These are phyloP conservation scores for Scaptomyza flava DNA, from an alignment of 2,888 invertebrate genomes.

Conservation along the genomic window DNA sequence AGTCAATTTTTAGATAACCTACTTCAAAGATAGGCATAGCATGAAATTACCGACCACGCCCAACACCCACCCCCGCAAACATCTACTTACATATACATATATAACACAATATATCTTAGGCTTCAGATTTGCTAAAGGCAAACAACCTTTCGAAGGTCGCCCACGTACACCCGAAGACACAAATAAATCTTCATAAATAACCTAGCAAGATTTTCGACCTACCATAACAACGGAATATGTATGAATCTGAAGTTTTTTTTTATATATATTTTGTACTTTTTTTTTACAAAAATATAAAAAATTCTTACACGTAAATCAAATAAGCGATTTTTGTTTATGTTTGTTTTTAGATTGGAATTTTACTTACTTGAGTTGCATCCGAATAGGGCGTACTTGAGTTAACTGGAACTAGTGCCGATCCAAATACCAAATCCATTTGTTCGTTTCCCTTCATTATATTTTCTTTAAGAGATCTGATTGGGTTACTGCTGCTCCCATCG, in stretches of 20 bases:
- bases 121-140: constrained; percentile 1
- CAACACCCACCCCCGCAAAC: background rate
- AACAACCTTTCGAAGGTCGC: constrained; percentile 11
- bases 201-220: constrained; percentile 4
- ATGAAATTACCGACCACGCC: background rate
- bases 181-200: constrained; percentile 1
- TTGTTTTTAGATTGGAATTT: background rate
- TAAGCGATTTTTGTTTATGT: background rate
- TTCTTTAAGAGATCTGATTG: constrained; percentile 62
- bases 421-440: constrained; percentile 88
- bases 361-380: constrained; percentile 97
- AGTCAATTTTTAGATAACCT: constrained; percentile 6
- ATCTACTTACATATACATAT: background rate
- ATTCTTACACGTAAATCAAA: background rate
- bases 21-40: constrained; percentile 8
- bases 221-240: background rate
- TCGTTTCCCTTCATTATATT: constrained; percentile 30
- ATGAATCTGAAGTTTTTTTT: background rate
- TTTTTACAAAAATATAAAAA: background rate
- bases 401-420: constrained; percentile 95
- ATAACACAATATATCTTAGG: background rate
- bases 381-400: constrained; percentile 97
- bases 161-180: constrained; percentile 1
- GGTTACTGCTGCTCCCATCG: constrained; percentile 44
- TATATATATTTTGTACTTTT: background rate